Conservation (phyloP, 2,797 vertebrate genomes). For the Chelon auratus region DNA sequence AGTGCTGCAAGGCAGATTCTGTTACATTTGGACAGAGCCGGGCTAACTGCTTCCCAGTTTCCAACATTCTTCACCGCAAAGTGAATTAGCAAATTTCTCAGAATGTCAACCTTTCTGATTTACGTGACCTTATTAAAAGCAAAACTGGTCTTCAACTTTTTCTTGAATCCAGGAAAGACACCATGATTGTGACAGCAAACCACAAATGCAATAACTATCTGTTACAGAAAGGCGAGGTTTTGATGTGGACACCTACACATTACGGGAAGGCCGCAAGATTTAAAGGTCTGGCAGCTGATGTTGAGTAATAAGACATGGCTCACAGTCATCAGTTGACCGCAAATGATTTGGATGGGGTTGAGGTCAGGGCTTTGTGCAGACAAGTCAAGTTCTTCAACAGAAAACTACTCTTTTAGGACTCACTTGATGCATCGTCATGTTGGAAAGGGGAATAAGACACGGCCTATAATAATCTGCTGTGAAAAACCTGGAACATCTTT, state of each 20-base stretch:
- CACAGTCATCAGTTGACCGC: slow-evolving; percentile 3
- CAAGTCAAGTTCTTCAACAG: neutral
- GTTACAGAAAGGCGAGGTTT: slow-evolving; percentile 1
- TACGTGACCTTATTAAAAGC: slow-evolving; percentile 2
- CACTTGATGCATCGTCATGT: neutral
- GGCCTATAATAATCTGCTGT: neutral
- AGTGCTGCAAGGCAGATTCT: neutral
- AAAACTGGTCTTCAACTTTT: slow-evolving; percentile 5
- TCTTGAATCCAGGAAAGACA: slow-evolving; percentile 1
- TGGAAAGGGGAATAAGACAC: neutral
- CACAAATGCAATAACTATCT: slow-evolving; percentile 17
- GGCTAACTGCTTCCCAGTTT: neutral
- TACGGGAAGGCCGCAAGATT: slow-evolving; percentile 9
- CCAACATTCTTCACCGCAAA: slow-evolving; percentile 5
- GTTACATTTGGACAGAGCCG: neutral
- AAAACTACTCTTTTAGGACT: slow-evolving; percentile 4
- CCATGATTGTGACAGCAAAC: slow-evolving; percentile 12
- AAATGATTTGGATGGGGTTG: slow-evolving; percentile 17
- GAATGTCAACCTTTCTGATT: neutral
- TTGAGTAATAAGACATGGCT: neutral
- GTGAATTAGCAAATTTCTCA: neutral
- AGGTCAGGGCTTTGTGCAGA: neutral
- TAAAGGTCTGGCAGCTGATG: slow-evolving; percentile 6
- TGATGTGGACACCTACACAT: slow-evolving; percentile 15
- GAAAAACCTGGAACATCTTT: slow-evolving; percentile 12